Evolutionary conservation across 2,888 invertebrate species (phyloP), one percentile per base, ranked within the genome.

Genomic region (Lomographa bimaculata): DNA sequence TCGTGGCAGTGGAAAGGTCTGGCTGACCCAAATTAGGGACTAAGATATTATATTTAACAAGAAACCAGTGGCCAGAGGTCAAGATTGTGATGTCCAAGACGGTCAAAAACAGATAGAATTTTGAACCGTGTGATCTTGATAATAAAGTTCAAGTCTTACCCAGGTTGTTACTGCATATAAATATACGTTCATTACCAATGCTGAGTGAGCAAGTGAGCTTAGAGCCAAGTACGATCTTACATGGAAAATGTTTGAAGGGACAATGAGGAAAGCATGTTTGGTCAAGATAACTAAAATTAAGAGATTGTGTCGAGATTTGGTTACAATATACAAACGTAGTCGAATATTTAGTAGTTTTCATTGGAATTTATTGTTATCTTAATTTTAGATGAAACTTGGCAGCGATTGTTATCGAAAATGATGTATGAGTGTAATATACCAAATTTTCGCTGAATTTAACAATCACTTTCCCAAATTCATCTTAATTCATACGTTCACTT

Each of bases 1-100:
- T 21, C 39, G 37, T 45, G 46, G 29, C 45, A 42, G 55, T 39
- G 26, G 40, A 50, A 51, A 44, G 53, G 53, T 49, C 47, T 20
- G 17, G 7, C 29, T 34, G 41, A 53, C 54, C 54, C 54, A 54
- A 52, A 55, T 58, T 56, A 56, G 47, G 44, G 44, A 39, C 47
- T 29, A 47, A 47, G 47, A 49, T 56, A 54, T 57, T 55, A 49
- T 54, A 46, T 50, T 50, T 44, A 48, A 46, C 53, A 55, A 50
- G 56, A 42, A 48, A 43, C 32, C 25, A 32, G 24, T 7, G 12
- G 19, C 41, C 38, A 9, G 41, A 24, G 45, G 46, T 50, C 48
- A 53, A 49, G 50, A 49, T 41, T 36, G 29, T 32, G 30, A 36
- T 23, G 23, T 27, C 1, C 5, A 25, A 23, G 30, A 32, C 14